A percentile compares a stretch with the other conserved stretches of the same genome.
Evolutionary conservation across 2,888 invertebrate species (phyloP).

Genomic region (Tinea trinotella): DNA sequence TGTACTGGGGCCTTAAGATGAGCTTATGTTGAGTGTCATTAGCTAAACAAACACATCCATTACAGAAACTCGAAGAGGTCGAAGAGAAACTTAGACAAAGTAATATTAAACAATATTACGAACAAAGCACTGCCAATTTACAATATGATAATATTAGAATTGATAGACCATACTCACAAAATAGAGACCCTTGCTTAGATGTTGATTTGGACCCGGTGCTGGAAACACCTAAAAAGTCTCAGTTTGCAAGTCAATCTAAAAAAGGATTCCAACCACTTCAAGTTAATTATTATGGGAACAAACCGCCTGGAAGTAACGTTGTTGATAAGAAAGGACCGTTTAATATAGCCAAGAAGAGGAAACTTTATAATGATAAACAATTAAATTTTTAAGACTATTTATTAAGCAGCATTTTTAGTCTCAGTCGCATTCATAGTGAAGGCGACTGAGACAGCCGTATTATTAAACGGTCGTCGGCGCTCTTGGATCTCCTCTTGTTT

Average conservation of each 20-base stretch:
- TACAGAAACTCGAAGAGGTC: slow-evolving; percentile 52
- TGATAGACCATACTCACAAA: slow-evolving; percentile 52
- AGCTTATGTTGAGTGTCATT: slow-evolving; percentile 19
- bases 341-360: slow-evolving; percentile 48
- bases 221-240: slow-evolving; percentile 27
- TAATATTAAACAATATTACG: slow-evolving; percentile 57
- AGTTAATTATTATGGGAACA: slow-evolving; percentile 47
- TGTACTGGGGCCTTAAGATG: too few relatives aligned
- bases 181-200: slow-evolving; percentile 34
- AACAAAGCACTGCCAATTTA: slow-evolving; percentile 40
- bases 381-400: slow-evolving; percentile 27
- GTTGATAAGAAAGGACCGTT: slow-evolving; percentile 52
- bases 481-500: too few relatives aligned
- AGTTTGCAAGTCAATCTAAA: slow-evolving; percentile 24
- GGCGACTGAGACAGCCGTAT: too few relatives aligned
- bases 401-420: too few relatives aligned
- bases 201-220: slow-evolving; percentile 32
- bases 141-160: slow-evolving; percentile 42
- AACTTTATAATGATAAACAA: slow-evolving; percentile 56
- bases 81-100: slow-evolving; percentile 61
- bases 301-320: neutral
- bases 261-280: slow-evolving; percentile 40
- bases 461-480: too few relatives aligned
- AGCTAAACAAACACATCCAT: slow-evolving; percentile 22
- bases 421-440: too few relatives aligned